Base-by-base conservation (phyloP, 1,140 invertebrate genomes). In the Rhynchophorus ferrugineus region DNA sequence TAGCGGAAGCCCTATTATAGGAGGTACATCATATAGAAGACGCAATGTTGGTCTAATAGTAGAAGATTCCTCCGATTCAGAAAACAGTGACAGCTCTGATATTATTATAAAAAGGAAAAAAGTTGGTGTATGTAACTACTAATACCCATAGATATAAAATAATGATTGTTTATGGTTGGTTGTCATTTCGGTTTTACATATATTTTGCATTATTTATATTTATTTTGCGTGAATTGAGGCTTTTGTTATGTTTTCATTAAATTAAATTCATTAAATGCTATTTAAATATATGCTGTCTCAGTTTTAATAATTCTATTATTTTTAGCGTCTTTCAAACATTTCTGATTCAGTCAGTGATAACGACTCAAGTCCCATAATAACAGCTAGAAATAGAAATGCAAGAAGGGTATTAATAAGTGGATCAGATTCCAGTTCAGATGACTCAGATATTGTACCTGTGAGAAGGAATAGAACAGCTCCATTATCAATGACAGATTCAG, bases 1-100 rank as follows among this genome's bases (percentile, higher is more conserved):
- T 16, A 57, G 53, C 33, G 57, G 54, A 41, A 62, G 60, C 43
- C 59, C 72, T 20, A 65, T 71, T 56, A 63, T 71, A 20, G 48
- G 46, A 13, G 22, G 13, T 14, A 33, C 49, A 7, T 44, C 56
- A 1, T 41, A 11, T 9, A 24, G 43, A 13, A 43, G 47, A 39
- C 22, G 47, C 22, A 33, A 38, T n/a, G 35, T 22, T 13, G 37
- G 37, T 16, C 19, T 16, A 11, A 20, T 46, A 38, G 11, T 42
- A 33, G 11, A 37, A 34, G 46, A 57, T 2, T 46, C 42, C 9
- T 53, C 54, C 3, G 62, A 63, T 36, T 63, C 62, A 17, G 61
- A 63, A 35, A 57, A 41, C 48, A 56, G 51, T 36, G 47, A 52
- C 42, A 57, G 52, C 49, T 59, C 58, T 0, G 56, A 60, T 16